These are phyloP conservation scores for Molorchus minor DNA, from an alignment of 2,888 invertebrate genomes.

Conservation along the genomic window DNA sequence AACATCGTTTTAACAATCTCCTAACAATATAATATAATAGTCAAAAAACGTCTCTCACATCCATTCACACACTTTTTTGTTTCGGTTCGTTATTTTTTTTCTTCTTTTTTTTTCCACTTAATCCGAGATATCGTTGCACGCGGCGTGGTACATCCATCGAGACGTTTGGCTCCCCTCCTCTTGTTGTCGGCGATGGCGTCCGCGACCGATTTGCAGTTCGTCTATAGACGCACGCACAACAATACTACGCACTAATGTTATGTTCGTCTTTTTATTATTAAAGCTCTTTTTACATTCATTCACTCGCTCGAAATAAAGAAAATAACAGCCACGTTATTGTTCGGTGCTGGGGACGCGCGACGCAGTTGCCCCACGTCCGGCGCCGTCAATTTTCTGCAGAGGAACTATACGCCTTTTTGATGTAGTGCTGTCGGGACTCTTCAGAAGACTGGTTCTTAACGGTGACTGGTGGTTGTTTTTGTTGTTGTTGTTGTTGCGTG, in stretches of 20 bases:
- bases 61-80: conserved; percentile 53
- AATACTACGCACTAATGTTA: conserved; percentile 8
- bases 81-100: neutral
- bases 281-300: conserved; percentile 47
- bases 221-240: conserved; percentile 20
- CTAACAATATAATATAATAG: conserved; percentile 63
- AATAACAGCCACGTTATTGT: conserved; percentile 58
- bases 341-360: conserved; percentile 30
- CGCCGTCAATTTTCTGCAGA: conserved; percentile 47
- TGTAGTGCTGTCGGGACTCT: conserved; percentile 37
- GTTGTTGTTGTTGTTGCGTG: conserved; percentile 35
- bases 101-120: neutral
- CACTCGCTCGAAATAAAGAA: conserved; percentile 50
- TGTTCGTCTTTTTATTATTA: conserved; percentile 12
- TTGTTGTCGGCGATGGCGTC: conserved; percentile 12
- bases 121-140: conserved; percentile 13
- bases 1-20: conserved; percentile 63
- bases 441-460: conserved; percentile 22
- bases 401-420: conserved; percentile 54
- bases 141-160: neutral
- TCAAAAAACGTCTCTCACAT: conserved; percentile 58
- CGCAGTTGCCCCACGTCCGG: conserved; percentile 38
- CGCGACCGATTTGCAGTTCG: conserved; percentile 2
- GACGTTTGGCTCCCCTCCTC: neutral
- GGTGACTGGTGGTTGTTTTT: conserved; percentile 10